Evolutionary conservation across 2,888 invertebrate species (phyloP).

Genomic region (Hirtodrosophila trivittata): DNA sequence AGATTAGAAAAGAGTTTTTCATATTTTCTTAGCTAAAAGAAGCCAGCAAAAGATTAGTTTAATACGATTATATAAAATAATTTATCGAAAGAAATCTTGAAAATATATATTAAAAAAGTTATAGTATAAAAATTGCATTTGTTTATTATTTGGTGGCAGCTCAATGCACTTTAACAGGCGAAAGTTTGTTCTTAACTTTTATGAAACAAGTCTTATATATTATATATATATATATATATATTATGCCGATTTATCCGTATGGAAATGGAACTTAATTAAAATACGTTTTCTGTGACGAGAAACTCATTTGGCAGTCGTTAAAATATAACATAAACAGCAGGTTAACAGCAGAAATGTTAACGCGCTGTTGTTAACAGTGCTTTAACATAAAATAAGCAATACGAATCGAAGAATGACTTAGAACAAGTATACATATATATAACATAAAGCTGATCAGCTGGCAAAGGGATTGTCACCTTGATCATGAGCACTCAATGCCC

Average conservation of each 20-base stretch:
- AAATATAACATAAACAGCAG: neutral
- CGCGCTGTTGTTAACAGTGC: neutral
- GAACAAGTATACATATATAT: neutral
- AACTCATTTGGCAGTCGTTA: too few species aligned
- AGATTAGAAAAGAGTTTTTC: constrained; percentile 9
- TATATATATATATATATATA: too few species aligned
- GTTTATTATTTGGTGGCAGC: constrained; percentile 1
- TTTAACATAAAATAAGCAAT: neutral
- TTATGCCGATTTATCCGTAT: neutral
- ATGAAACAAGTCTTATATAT: neutral
- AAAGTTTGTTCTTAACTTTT: neutral
- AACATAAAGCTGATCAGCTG: constrained; percentile 20
- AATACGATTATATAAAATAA: constrained; percentile 29
- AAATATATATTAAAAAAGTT: constrained; percentile 17
- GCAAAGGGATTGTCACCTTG: constrained; percentile 70
- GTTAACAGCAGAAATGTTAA: neutral
- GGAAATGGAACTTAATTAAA: too few species aligned
- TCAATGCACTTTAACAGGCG: neutral
- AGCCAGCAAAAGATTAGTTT: constrained; percentile 33
- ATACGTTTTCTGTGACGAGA: too few species aligned
- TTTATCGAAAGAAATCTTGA: constrained; percentile 30
- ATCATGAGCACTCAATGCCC: constrained; percentile 35
- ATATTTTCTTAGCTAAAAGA: constrained; percentile 37
- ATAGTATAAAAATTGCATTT: constrained; percentile 8
- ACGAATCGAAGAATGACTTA: too few species aligned